phyloP scores from a whole-genome alignment of 2,113 vertebrate species.

The Brienomyrus longianalis region DNA sequence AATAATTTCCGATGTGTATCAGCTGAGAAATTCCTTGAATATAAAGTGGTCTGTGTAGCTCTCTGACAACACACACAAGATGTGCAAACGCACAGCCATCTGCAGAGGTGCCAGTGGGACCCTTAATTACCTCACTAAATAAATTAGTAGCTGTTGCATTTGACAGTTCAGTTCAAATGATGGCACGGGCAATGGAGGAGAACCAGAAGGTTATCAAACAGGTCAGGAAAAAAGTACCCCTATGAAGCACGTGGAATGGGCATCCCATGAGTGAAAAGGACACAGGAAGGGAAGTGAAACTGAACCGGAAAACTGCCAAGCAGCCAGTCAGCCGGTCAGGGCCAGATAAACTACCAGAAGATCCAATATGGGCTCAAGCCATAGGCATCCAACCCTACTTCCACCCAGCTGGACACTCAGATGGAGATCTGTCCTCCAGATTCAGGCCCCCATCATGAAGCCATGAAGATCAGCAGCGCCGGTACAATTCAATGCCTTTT shows the following conservation, averaged over 20 bases:
- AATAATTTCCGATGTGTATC: constrained; percentile 57
- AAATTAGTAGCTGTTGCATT: not conserved
- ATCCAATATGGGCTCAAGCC: not conserved
- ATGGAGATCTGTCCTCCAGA: not conserved
- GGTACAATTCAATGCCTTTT: not conserved
- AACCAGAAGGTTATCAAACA: not conserved
- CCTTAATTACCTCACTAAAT: constrained; percentile 16
- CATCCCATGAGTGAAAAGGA: not conserved
- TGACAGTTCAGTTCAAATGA: not conserved
- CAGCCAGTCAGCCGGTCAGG: not conserved
- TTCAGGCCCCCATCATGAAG: not conserved
- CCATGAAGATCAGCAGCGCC: not conserved
- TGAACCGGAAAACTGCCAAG: not conserved
- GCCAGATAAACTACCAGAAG: constrained; percentile 2
- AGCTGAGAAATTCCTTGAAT: constrained; percentile 57
- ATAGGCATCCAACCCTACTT: not conserved
- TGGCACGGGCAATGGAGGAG: not conserved
- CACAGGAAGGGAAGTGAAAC: not conserved
- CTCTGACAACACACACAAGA: constrained; percentile 47
- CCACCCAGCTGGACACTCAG: constrained; percentile 5
- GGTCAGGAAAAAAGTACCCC: not conserved
- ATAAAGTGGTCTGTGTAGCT: constrained; percentile 57
- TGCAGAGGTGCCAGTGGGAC: not conserved
- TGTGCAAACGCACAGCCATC: constrained; percentile 45
- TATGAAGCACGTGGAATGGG: not conserved